Percentiles rank a stretch among this genome's conserved stretches.
Conservation (phyloP, 2,888 invertebrate genomes). For the Cryptus viduatorius region DNA sequence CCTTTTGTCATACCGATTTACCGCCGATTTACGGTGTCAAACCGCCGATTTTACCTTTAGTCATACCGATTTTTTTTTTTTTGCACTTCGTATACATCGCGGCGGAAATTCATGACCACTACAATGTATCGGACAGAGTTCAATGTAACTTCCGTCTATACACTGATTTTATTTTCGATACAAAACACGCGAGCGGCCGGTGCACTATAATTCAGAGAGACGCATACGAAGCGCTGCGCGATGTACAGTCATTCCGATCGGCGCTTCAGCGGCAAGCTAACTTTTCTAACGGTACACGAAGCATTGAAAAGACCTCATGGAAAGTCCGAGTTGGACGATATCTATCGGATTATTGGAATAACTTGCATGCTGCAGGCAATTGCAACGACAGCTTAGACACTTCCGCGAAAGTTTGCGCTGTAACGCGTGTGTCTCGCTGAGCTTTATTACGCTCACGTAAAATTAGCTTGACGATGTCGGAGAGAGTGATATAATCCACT, state of each 20-base stretch:
- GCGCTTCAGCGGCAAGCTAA: conserved; percentile 2
- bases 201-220: conserved; percentile 3
- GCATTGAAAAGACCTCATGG: conserved; percentile 70
- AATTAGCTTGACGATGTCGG: conserved; percentile 22
- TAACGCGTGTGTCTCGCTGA: conserved; percentile 26
- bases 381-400: conserved; percentile 67
- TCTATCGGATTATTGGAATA: conserved; percentile 77
- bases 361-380: conserved; percentile 75
- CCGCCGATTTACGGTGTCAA: no score
- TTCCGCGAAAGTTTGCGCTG: conserved; percentile 79
- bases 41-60: not conserved
- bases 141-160: not conserved
- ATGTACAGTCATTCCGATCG: conserved; percentile 1
- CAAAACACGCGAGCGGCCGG: not conserved
- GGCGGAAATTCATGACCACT: not conserved
- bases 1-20: not conserved
- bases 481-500: conserved; percentile 60
- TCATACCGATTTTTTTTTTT: not conserved
- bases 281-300: conserved; percentile 56
- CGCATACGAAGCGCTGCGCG: conserved; percentile 5
- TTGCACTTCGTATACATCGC: not conserved
- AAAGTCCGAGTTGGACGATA: conserved; percentile 77
- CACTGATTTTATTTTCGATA: not conserved
- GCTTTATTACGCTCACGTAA: conserved; percentile 49
- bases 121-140: conserved; percentile 6